phyloP scores from a whole-genome alignment of 2,797 vertebrate genomes.

The Anguilla obscura region DNA sequence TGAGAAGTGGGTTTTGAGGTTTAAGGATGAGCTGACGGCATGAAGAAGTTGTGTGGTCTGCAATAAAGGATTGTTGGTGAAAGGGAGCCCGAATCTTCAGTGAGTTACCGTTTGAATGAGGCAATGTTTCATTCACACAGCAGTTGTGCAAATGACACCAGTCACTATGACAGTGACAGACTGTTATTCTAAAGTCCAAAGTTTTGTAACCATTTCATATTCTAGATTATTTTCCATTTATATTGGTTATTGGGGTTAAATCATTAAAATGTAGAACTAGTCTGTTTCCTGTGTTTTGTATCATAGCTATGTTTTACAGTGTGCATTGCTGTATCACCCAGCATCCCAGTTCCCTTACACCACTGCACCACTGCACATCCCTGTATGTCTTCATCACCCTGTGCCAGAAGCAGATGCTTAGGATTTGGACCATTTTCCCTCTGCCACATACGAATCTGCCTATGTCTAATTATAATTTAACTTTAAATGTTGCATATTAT shows the following conservation, averaged over 20 bases:
- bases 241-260: background rate
- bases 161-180: background rate
- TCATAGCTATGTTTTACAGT: background rate
- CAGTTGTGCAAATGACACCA: background rate
- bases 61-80: background rate
- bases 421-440: too few species aligned
- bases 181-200: too few species aligned
- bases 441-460: too few species aligned
- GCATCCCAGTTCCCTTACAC: too few species aligned
- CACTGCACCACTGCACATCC: too few species aligned
- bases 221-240: background rate
- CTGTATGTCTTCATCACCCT: background rate
- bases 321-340: background rate
- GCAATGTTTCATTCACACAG: background rate
- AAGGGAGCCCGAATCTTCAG: background rate
- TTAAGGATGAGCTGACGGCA: background rate
- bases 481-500: too few species aligned
- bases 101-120: background rate
- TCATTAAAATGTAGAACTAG: background rate
- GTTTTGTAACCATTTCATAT: background rate
- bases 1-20: background rate
- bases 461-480: too few species aligned
- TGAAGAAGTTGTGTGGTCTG: background rate
- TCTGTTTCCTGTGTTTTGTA: conserved; percentile 1
- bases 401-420: background rate